A percentile compares a stretch with the other conserved stretches of the same genome.
Evolutionary conservation across 2,888 invertebrate species (phyloP).

Genomic region (Melangyna quadrimaculata): DNA sequence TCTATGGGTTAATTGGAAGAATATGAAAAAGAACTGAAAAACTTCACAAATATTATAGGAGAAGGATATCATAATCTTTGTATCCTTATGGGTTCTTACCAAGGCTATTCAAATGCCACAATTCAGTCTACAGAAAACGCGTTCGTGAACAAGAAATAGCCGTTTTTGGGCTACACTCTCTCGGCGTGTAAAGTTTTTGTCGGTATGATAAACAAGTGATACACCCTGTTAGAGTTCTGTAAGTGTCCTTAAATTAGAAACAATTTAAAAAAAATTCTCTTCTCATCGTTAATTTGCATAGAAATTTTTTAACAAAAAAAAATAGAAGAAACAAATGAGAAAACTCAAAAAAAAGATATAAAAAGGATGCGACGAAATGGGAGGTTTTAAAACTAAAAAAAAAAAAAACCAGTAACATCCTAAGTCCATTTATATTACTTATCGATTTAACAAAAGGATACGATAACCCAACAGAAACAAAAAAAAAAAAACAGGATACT

Average conservation of each 20-base stretch:
- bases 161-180: conserved; percentile 81
- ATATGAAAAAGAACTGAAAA: conserved; percentile 11
- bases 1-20: neutral
- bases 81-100: conserved; percentile 59
- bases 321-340: neutral
- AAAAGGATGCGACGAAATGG: conserved; percentile 24
- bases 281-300: conserved; percentile 27
- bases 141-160: conserved; percentile 81
- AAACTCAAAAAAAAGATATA: neutral
- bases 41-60: conserved; percentile 22
- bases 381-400: neutral
- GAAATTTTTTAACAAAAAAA: neutral
- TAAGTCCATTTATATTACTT: conserved; percentile 31
- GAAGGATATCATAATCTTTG: conserved; percentile 43
- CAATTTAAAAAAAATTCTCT: conserved; percentile 69
- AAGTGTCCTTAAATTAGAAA: conserved; percentile 75
- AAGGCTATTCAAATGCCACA: conserved; percentile 69
- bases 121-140: conserved; percentile 82
- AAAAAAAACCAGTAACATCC: neutral
- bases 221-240: conserved; percentile 82
- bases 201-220: conserved; percentile 82
- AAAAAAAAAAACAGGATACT: conserved; percentile 49
- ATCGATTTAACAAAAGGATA: conserved; percentile 70
- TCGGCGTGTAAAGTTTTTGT: conserved; percentile 81
- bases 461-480: neutral